Evolutionary conservation across 2,888 invertebrate species (phyloP), one percentile per base, ranked within the genome.

Genomic region (Craniophora ligustri): DNA sequence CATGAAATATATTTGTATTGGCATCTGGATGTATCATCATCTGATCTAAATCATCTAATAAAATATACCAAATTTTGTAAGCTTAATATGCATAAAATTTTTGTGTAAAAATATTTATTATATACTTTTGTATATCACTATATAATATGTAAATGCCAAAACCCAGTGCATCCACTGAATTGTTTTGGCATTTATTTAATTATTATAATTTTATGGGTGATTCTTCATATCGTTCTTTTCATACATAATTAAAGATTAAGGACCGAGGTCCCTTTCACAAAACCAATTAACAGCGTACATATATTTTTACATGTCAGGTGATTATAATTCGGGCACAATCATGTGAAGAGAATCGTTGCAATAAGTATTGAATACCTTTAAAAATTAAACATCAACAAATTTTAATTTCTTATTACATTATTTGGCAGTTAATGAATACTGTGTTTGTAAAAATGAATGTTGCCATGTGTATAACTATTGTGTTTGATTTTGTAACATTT

Each of bases 401-500:
- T 62, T 50, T 32, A 56, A 55, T 46, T 45, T 42, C 13, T 38
- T 44, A 42, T 50, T 57, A 35, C 19, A 40, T 40, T 48, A 42
- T 36, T 61, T 57, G 67, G 44, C 67, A 66, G 47, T 11, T 67
- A 61, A 70, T 70, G 61, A 72, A 63, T 36, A 42, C 49, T 44
- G 2, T 53, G 31, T 32, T 26, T 13, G 6, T 28, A 13, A 10
- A 23, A 34, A 45, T 38, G 32, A 34, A 21, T 41, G 57, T 23
- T 64, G 35, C 42, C 39, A 32, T 32, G 34, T 2, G 1, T 26
- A 15, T 28, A 3, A 3, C 21, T 1, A 21, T 8, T 8, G 7
- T 21, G 8, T n/a, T n/a, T 21, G 21, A 2, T 21, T 21, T 3
- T 3, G 21, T n/a, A n/a, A n/a, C n/a, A n/a, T n/a, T n/a, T n/a